These are phyloP conservation scores for Dicranocentrus wangi DNA, from an alignment of 2,888 invertebrate species.

Conservation along the genomic window DNA sequence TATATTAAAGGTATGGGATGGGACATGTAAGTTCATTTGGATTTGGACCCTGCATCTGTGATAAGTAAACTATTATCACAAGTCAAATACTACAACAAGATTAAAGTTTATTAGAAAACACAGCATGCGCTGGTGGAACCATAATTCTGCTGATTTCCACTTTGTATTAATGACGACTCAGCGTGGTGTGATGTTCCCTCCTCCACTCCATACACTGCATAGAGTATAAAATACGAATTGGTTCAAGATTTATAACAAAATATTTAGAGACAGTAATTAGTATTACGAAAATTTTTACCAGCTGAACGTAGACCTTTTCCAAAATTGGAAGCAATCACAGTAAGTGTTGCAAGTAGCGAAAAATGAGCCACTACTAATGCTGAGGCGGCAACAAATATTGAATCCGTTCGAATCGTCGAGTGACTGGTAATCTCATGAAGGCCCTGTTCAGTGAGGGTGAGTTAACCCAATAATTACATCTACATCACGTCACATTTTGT, in stretches of 20 bases:
- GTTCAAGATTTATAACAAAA: neutral
- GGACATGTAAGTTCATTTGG: too few species aligned
- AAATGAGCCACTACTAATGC: constrained; percentile 65
- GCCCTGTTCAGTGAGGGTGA: too few species aligned
- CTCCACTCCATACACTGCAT: constrained; percentile 36
- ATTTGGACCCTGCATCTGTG: too few species aligned
- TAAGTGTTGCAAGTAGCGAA: constrained; percentile 62
- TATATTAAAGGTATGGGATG: too few species aligned
- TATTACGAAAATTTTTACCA: constrained; percentile 46
- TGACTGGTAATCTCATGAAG: constrained; percentile 50
- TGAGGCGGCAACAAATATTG: constrained; percentile 59
- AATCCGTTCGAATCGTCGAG: constrained; percentile 56
- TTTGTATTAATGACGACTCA: neutral
- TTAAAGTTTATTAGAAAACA: neutral
- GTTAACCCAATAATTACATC: too few species aligned
- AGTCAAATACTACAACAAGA: too few species aligned
- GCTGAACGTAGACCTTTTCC: constrained; percentile 67
- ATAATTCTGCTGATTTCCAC: neutral
- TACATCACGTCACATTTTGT: too few species aligned
- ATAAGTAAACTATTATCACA: too few species aligned
- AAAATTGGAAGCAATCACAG: constrained; percentile 67
- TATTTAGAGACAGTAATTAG: neutral
- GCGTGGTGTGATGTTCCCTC: constrained; percentile 10
- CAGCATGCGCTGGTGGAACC: constrained; percentile 2
- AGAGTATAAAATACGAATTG: neutral